Percentiles rank a stretch among this genome's conserved stretches.
phyloP scores from a whole-genome alignment of 2,113 vertebrate genomes.

The Cyprinodon brontotheroides region DNA sequence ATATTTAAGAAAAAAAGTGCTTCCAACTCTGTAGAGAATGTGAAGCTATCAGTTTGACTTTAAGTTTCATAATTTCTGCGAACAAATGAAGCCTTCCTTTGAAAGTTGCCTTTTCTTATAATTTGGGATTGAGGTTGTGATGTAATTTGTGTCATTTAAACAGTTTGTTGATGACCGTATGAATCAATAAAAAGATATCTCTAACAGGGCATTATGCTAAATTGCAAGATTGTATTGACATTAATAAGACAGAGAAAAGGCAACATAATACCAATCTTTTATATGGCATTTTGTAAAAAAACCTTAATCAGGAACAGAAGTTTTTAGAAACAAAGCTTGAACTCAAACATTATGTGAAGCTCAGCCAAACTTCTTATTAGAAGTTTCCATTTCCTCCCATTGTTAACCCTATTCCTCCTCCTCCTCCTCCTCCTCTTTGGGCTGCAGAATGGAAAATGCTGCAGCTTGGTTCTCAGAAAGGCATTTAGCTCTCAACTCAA shows the following conservation, averaged over 20 bases:
- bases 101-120: too few relatives aligned
- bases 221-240: too few relatives aligned
- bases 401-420: slow-evolving; percentile 54
- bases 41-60: too few relatives aligned
- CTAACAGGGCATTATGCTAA: neutral
- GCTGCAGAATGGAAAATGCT: slow-evolving; percentile 57
- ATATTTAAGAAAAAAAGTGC: neutral
- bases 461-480: slow-evolving; percentile 23
- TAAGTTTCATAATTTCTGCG: too few relatives aligned
- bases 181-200: too few relatives aligned
- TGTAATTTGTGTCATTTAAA: too few relatives aligned
- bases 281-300: neutral
- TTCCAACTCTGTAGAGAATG: too few relatives aligned
- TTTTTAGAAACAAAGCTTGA: neutral
- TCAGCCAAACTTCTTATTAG: slow-evolving; percentile 44
- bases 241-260: neutral
- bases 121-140: too few relatives aligned
- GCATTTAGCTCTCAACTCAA: slow-evolving; percentile 24
- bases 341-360: neutral
- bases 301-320: neutral
- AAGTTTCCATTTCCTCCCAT: slow-evolving; percentile 76
- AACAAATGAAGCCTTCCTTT: too few relatives aligned
- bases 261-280: neutral
- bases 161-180: too few relatives aligned
- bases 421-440: slow-evolving; percentile 47